Evolutionary conservation across 2,113 vertebrate genomes (phyloP), one percentile per base, ranked within the genome.

Genomic region (Dascyllus trimaculatus): DNA sequence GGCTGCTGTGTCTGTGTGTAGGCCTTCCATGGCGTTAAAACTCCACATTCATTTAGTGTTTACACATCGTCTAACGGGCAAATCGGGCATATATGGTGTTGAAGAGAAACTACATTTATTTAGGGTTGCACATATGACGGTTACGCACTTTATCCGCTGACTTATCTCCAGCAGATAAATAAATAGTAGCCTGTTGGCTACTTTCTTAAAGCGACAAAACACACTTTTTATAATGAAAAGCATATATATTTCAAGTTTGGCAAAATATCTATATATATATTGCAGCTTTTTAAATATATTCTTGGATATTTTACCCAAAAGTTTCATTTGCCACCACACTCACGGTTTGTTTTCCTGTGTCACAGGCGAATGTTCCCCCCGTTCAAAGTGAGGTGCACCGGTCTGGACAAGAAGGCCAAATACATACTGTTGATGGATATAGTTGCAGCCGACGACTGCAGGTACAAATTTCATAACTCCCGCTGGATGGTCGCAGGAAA

Each of bases 401-500:
- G 98, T 84, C 95, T 99, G 94, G 97, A 99, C 95, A 99, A 99
- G 92, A 99, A 99, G 92, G 97, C 98, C 92, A 99, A 99, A 89
- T 99, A 99, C 85, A 99, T 99, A 92, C 96, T 99, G 89, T 88
- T 99, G 94, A 99, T 99, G 97, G 98, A 99, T 88, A 99, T 99
- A 86, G 97, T 99, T 73, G 98, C 98, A 52, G 98, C 98, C 14
- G 98, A 99, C 85, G 98, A 99, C 95, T 99, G 98, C 94, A 96
- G 98, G 88, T 99, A 99, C 92, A 99, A 99, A 91, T 99, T 99
- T 93, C 98, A 99, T 71, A 99, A 99, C 93, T 99, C 98, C 80
- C 97, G 98, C 89, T 99, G 98, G 97, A 99, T 99, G 98, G 98
- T 99, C 92, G 98, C 98, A 1, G 98, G 98, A 35, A 99, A 99